Conservation (phyloP, 92 coral and sea anemone species). For the Micromussa lordhowensis region DNA sequence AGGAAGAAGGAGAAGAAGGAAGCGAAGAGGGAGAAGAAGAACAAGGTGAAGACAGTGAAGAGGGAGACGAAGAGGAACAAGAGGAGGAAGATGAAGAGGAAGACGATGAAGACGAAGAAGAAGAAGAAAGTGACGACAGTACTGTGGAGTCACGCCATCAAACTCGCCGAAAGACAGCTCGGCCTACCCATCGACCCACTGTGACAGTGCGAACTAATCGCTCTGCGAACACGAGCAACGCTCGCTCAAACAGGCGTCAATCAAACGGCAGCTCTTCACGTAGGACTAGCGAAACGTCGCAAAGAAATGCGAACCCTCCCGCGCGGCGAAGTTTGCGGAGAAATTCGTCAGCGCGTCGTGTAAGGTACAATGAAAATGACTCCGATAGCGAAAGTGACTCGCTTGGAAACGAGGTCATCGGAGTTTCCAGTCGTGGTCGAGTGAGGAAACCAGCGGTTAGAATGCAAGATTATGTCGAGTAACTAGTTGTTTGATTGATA, state of each 20-base stretch:
- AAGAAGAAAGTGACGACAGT: constrained; percentile 68
- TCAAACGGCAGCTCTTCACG: constrained; percentile 39
- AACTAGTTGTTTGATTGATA: background rate
- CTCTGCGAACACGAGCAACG: constrained; percentile 14
- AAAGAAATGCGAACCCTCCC: constrained; percentile 19
- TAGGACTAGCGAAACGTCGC: constrained; percentile 57
- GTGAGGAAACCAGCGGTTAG: constrained; percentile 90
- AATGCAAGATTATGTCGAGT: constrained; percentile 95
- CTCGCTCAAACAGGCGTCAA: constrained; percentile 35
- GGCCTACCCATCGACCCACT: constrained; percentile 87
- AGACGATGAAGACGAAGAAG: constrained; percentile 81
- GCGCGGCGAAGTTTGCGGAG: constrained; percentile 66
- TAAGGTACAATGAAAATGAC: constrained; percentile 89
- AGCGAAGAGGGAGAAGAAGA: constrained; percentile 58
- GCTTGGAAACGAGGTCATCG: constrained; percentile 45
- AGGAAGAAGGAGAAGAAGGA: constrained; percentile 61
- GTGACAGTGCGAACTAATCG: constrained; percentile 43
- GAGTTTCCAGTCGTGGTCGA: constrained; percentile 96
- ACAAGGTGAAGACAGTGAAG: constrained; percentile 53
- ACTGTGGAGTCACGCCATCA: constrained; percentile 36
- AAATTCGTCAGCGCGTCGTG: constrained; percentile 69
- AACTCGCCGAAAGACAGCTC: constrained; percentile 72
- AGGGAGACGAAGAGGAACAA: constrained; percentile 61
- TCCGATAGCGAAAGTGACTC: constrained; percentile 89
- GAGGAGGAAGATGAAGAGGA: constrained; percentile 78